Evolutionary conservation across 2,797 vertebrate genomes (phyloP), one percentile per base, ranked within the genome.

Genomic region (Erethizon dorsatum): DNA sequence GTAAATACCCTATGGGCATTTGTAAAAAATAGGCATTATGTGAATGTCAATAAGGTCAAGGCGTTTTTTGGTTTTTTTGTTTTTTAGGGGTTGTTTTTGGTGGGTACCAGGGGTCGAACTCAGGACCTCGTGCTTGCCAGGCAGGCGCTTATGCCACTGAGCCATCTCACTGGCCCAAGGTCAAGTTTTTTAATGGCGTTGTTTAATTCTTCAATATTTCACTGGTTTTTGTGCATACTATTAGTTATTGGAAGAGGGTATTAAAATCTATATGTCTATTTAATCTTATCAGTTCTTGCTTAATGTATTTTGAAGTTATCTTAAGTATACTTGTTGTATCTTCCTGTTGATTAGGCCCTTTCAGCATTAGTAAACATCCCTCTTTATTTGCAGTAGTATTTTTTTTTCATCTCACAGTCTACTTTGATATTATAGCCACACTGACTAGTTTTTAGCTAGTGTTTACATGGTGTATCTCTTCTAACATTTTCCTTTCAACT

Each of bases 281-380:
- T 93, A 69, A 95, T 15, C 41, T 90, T 90, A 10, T 69, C 69
- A 65, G 63, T 24, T 85, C 86, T 91, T 85, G 31, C 9, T 90
- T 95, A 80, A 65, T 86, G 17, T 47, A 90, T 89, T 94, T 80
- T 85, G 13, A 77, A 37, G 52, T 80, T 92, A 65, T 75, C 78
- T 65, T 85, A 85, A 77, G n/a, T 47, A 59, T 67, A 45, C 37
- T 15, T 67, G 2, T 71, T 83, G 33, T 59, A 17, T 8, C 33
- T 93, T 96, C 59, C 18, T 79, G 10, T 63, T 57, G 1, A 83
- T 78, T 71, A 87, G 31, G 2, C 2, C 41, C 56, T 93, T 88
- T 94, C 26, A 73, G 33, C 33, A 80, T 93, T 50, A 93, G 73
- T 65, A 90, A 79, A 52, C 57, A n/a, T 22, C 11, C 6, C 1